Evolutionary conservation across 2,797 vertebrate species (phyloP).

Genomic region (Rhabdomys pumilio): DNA sequence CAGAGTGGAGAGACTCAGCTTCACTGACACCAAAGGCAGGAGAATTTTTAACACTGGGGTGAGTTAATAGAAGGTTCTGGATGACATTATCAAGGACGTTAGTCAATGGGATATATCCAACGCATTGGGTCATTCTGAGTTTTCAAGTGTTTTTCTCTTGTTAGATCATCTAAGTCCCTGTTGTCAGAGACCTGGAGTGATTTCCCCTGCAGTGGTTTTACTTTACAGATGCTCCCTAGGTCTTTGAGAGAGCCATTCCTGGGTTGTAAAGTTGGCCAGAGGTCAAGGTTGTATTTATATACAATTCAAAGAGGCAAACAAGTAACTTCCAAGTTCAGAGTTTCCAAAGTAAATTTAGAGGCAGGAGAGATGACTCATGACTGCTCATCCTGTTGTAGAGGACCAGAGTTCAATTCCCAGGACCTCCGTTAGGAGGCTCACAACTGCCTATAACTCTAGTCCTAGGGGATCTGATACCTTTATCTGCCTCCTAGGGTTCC

Average conservation of each 20-base stretch:
- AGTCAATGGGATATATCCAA: neutral
- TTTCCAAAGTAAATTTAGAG: neutral
- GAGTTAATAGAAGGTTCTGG: neutral
- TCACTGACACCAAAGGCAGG: neutral
- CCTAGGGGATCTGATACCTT: no score
- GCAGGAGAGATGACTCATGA: neutral
- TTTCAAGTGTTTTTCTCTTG: conserved; percentile 8
- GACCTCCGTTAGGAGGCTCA: no score
- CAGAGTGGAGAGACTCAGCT: neutral
- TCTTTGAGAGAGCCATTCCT: neutral
- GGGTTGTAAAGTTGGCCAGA: neutral
- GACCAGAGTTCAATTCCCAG: no score
- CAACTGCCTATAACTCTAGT: neutral
- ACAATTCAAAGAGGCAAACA: neutral
- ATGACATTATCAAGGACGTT: neutral
- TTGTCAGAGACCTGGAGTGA: neutral
- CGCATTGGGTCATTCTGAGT: neutral
- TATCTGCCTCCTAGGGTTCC: no score
- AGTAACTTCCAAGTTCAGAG: neutral
- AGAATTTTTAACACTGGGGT: neutral
- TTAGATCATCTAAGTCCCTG: neutral
- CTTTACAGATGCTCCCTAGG: neutral
- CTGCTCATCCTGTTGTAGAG: neutral
- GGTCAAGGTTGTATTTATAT: neutral
- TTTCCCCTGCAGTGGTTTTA: neutral